These are phyloP conservation scores for Drosophila murphyi DNA, from an alignment of 1,140 invertebrate genomes.

Conservation along the genomic window DNA sequence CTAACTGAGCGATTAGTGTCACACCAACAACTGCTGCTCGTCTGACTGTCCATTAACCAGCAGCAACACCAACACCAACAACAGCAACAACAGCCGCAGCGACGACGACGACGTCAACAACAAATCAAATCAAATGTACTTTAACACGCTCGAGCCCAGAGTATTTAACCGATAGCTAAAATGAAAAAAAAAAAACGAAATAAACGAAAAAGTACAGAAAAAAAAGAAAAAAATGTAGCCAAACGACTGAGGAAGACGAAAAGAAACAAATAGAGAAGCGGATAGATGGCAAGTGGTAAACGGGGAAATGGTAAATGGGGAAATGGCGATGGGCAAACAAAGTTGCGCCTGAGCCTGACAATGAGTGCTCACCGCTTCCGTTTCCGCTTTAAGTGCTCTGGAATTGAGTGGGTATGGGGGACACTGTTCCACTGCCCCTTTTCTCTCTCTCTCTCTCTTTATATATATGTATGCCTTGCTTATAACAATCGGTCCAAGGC, in stretches of 20 bases:
- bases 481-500: constrained; percentile 35
- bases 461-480: background rate
- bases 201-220: constrained; percentile 8
- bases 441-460: no score
- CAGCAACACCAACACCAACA: constrained; percentile 17
- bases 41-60: constrained; percentile 75
- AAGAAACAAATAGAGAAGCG: constrained; percentile 22
- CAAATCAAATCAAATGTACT: constrained; percentile 83
- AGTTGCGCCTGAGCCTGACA: constrained; percentile 71
- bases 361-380: constrained; percentile 76
- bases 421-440: background rate
- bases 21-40: constrained; percentile 50
- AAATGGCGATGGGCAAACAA: constrained; percentile 53
- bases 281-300: constrained; percentile 51
- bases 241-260: background rate
- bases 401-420: constrained; percentile 38
- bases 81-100: constrained; percentile 27
- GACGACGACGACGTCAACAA: constrained; percentile 59
- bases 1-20: constrained; percentile 82
- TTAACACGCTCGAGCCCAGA: constrained; percentile 75
- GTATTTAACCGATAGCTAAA: constrained; percentile 73
- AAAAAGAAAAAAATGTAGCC: constrained; percentile 44
- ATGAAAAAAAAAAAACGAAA: constrained; percentile 36
- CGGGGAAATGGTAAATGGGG: constrained; percentile 49
- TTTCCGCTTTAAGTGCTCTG: constrained; percentile 67